These are phyloP conservation scores for Pseudococcus viburni DNA, from an alignment of 2,888 invertebrate species.

Conservation along the genomic window DNA sequence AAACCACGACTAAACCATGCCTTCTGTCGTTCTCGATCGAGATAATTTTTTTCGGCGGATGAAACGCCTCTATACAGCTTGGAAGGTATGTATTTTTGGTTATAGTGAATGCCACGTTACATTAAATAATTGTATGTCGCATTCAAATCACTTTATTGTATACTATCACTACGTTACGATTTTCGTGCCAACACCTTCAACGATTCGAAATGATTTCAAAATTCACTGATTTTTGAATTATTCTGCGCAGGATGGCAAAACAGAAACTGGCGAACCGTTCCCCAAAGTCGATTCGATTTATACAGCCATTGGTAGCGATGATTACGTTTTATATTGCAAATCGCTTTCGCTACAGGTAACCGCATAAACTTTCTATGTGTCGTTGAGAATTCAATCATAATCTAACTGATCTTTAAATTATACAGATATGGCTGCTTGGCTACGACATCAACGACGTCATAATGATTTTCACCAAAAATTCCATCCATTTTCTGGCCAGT, in stretches of 20 bases:
- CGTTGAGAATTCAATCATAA: too few relatives aligned
- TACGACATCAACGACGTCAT: constrained; percentile 97
- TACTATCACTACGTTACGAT: too few relatives aligned
- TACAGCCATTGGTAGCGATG: constrained; percentile 92
- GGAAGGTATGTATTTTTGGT: constrained; percentile 80
- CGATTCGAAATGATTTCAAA: too few relatives aligned
- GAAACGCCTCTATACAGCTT: constrained; percentile 88
- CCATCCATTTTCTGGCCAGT: constrained; percentile 92
- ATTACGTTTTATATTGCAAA: constrained; percentile 96
- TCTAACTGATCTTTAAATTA: constrained; percentile 35
- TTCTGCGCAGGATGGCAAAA: constrained; percentile 74
- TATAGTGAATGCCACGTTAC: too few relatives aligned
- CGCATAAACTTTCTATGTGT: neutral
- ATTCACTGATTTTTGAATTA: constrained; percentile 39
- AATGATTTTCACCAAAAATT: constrained; percentile 88
- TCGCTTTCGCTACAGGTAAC: constrained; percentile 92
- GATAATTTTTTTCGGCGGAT: constrained; percentile 85
- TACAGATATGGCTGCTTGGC: constrained; percentile 94
- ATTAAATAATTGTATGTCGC: neutral
- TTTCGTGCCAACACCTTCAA: too few relatives aligned
- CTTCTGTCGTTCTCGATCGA: constrained; percentile 31
- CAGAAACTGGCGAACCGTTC: constrained; percentile 82
- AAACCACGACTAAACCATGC: constrained; percentile 15
- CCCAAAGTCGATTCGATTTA: constrained; percentile 91
- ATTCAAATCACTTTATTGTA: neutral